Evolutionary conservation across 2,888 invertebrate genomes (phyloP), one percentile per base, ranked within the genome.

Genomic region (Anthrax anthrax): DNA sequence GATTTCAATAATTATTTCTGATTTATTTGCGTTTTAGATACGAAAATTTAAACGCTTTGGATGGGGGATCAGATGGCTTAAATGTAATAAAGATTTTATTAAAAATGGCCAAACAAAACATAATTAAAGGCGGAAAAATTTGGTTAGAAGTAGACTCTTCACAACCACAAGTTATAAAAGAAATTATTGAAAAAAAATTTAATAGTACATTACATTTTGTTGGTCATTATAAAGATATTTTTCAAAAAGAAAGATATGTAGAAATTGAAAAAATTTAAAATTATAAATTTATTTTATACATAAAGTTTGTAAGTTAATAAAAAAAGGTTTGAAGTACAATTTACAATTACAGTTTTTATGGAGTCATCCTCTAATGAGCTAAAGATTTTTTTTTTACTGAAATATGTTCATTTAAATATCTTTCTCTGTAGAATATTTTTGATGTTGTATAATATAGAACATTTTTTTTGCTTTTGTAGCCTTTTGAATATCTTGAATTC

Each of bases 21-120:
- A 23, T 6, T n/a, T n/a, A 14, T 14, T 34, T 34, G 9, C 4
- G 19, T 56, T 58, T 36, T 49, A 81, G 80, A 38, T 81, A 75
- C 61, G 81, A 82, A 63, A 80, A 81, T 58, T 59, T 72, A 3
- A 65, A 65, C 51, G 80, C 81, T 2, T 60, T 81, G 45, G 73
- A 80, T 60, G 81, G 81, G 13, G 82, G 82, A 1, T 55, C 59
- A 12, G 78, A 81, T 61, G 82, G 82, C 9, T 57, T 81, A 50
- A 67, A 71, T 46, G 59, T 80, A 13, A 72, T 80, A 32, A 72
- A 72, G 55, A 59, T 71, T 27, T 71, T 82, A 37, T 64, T 79
- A 46, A 62, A 70, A 39, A 64, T 74, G 46, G 70, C 77, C 37
- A 70, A 72, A 23, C 55, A 56, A 12, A 60, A 70, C 48, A 59